Evolutionary conservation across 2,888 invertebrate species (phyloP), one percentile per base, ranked within the genome.

Genomic region (Oscheius sp.): DNA sequence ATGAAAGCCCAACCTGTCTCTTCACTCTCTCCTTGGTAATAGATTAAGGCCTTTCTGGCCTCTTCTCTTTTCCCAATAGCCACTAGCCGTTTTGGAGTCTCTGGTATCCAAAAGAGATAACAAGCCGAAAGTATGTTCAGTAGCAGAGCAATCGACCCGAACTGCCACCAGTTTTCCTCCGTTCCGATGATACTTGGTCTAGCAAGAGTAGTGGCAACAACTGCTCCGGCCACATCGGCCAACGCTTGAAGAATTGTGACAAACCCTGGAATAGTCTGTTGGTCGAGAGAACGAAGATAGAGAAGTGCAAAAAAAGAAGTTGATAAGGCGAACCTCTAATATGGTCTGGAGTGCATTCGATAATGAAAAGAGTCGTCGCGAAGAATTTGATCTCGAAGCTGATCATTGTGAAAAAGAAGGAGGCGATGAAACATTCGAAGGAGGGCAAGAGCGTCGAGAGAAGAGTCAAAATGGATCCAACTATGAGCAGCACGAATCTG

Each of bases 61-160:
- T 68, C 42, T 2, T 68, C 55, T 11, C 53, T 33, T 53, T 68
- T 33, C 1, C 68, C 68, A 3, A 55, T 37, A 10, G 53, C 53
- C 4, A 68, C 42, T 9, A 68, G 21, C 35, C 68, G 53, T 55
- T 68, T 68, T 4, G 68, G 68, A n/a, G 68, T 68, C 29, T 68
- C 68, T n/a, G 68, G 68, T n/a, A 68, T 37, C 68, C 55, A 68
- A n/a, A 68, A n/a, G 13, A 68, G 68, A 35, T 55, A 55, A 42
- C 37, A 5, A 35, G 53, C 55, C 1, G 55, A 29, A 2, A 68
- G 33, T 7, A 68, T 9, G n/a, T 55, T 55, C 32, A 68, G 37
- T 3, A 55, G 4, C 13, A 68, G 10, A 35, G 68, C 33, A 5
- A 68, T 4, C 1, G 42, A 51, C 2, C 55, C 35, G 35, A 68